phyloP scores from a whole-genome alignment of 2,888 invertebrate species.

The Clanis bilineata region DNA sequence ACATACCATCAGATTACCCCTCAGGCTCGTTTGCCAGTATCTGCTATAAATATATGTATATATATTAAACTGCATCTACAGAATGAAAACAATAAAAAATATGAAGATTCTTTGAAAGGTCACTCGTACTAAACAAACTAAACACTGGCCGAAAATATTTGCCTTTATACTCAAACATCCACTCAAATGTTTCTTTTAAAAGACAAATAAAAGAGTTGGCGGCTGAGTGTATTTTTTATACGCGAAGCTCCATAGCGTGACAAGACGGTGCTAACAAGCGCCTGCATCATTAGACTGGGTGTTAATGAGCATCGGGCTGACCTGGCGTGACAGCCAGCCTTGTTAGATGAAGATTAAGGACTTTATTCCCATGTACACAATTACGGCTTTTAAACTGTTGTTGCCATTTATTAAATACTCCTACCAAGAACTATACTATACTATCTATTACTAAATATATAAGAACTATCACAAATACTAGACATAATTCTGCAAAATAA shows the following conservation, averaged over 20 bases:
- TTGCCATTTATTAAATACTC: not conserved
- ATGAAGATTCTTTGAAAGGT: too few species aligned
- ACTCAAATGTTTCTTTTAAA: not conserved
- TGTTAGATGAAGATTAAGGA: conserved; percentile 12
- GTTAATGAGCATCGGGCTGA: conserved; percentile 51
- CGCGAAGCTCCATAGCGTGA: conserved; percentile 42
- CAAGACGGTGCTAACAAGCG: conserved; percentile 60
- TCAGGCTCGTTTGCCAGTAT: too few species aligned
- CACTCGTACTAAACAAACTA: too few species aligned
- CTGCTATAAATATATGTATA: too few species aligned
- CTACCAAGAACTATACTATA: too few species aligned
- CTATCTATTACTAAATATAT: too few species aligned
- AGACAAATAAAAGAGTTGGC: not conserved
- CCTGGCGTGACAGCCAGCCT: conserved; percentile 20
- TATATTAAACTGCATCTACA: too few species aligned
- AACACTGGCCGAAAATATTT: not conserved
- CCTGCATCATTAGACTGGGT: conserved; percentile 61
- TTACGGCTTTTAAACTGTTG: not conserved
- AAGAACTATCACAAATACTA: too few species aligned
- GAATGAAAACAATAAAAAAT: too few species aligned
- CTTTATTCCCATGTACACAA: not conserved
- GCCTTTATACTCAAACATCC: not conserved
- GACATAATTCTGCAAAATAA: too few species aligned
- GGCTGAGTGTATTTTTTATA: conserved; percentile 28
- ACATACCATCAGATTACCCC: too few species aligned